phyloP scores from a whole-genome alignment of 2,113 vertebrate species.

The rat (Rattus norvegicus) region GRCr8 NC_086020.1:198388501-198389000 shows the following conservation, averaged over 20 bases:
- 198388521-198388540: not conserved
- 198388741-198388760: not conserved
- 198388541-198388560: not conserved
- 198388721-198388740: not conserved
- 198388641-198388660: not conserved
- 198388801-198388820: too few species aligned
- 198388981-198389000: too few species aligned
- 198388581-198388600: not conserved
- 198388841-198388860: not conserved
- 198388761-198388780: not conserved
- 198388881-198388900: not conserved
- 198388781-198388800: not conserved
- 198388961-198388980: not conserved
- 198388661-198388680: not conserved
- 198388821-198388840: not conserved
- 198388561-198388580: not conserved
- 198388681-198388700: not conserved
- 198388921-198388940: not conserved
- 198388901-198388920: not conserved
- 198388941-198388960: not conserved
- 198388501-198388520: not conserved
- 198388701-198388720: not conserved
- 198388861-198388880: not conserved
- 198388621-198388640: not conserved
- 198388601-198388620: not conserved